Base-by-base conservation (phyloP, 1,140 invertebrate genomes). In the Adoxophyes honmai region DNA sequence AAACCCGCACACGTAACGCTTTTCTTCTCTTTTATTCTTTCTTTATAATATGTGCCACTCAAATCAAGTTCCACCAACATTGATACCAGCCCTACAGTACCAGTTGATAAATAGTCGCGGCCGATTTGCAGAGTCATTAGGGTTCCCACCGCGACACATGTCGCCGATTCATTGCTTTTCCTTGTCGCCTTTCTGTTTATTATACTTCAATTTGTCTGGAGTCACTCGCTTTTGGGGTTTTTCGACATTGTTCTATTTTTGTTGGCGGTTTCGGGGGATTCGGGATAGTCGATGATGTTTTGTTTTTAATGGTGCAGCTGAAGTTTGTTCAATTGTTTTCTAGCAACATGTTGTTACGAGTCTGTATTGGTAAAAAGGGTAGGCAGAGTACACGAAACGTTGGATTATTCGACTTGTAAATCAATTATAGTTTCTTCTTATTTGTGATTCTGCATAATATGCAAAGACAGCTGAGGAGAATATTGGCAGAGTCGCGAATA, bases 121-220 rank as follows among this genome's bases (percentile, higher is more conserved):
- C 0, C 42, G 42, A 48, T 48, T 48, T 48, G 42, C 42, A 48
- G 16, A 14, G 16, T 48, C 42, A 48, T 48, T 48, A 48, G 42
- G 42, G 42, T 8, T 44, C 15, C 13, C 38, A 39, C 39, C 42
- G 42, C 39, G 39, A 44, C 39, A 48, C 42, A 48, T 48, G 42
- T 48, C 15, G 16, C 11, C 42, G 42, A 48, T 48, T 48, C 42
- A 48, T 48, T 33, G 42, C 42, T 10, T 44, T 21, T 42, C 38
- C 16, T 48, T 39, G 39, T 44, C 42, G 42, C 42, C 42, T 48
- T 44, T 11, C 42, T 48, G 42, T 48, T 28, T 28, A 48, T 48
- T 48, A 48, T 48, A 48, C 42, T 48, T 48, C 42, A 48, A 48
- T 48, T 48, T 48, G 42, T 48, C 42, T n/a, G 3, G 4, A 48